Evolutionary conservation across 2,888 invertebrate species (phyloP), one percentile per base, ranked within the genome.

Genomic region (Rhamnusium bicolor): DNA sequence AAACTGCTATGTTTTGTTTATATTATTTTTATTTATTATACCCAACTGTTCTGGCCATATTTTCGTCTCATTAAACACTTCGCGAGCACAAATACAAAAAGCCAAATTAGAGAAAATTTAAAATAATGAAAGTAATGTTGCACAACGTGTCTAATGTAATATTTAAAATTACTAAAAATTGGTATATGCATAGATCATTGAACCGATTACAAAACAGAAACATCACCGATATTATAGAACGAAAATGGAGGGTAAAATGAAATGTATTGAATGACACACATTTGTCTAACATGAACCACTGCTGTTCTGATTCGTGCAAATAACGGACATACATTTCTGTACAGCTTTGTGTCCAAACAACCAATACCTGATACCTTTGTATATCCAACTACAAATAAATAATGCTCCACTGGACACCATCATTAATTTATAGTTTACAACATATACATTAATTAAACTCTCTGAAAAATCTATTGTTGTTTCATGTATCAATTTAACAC

Each of bases 241-340:
- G 72, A 76, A 77, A 75, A 68, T 70, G 69, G 74, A 73, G 81
- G 79, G 79, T 81, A 76, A 72, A 80, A 78, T 78, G 79, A 79
- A 81, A 81, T 81, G 80, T 81, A 78, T 81, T 79, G 81, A 79
- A 69, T 76, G 71, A 73, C 77, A 77, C 78, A 81, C 54, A 72
- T 68, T 72, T 71, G 61, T 68, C 19, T 54, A 72, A 68, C 62
- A 32, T 29, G 65, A 29, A 54, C 29, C 32, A 29, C 62, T 61
- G 47, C 29, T 49, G 72, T 79, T 77, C 72, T 77, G 77, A 76
- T 74, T 74, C 72, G 72, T 66, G 60, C 74, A 74, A 77, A 77
- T 79, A 70, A 60, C 60, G n/a, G 4, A 72, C 72, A 76, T 79
- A 79, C 76, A 79, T 76, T 77, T 74, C 21, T 63, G 51, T 21